A percentile compares a stretch with the other conserved stretches of the same genome.
Evolutionary conservation across 2,797 vertebrate genomes (phyloP).

Genomic region (Caiman crocodilus): DNA sequence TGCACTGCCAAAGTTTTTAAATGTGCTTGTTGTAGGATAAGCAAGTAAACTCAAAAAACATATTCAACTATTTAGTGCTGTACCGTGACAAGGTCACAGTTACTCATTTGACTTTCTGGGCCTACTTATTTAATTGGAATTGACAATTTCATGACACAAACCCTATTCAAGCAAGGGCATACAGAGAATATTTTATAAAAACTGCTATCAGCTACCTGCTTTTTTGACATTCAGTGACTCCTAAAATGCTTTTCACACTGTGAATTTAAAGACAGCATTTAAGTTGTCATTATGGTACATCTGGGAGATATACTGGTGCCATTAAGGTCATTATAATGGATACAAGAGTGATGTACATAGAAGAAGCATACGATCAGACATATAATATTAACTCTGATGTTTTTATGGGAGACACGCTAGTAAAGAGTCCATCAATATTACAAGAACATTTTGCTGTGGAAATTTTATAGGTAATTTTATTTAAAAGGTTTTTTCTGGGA

Average conservation of each 20-base stretch:
- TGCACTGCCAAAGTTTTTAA: not conserved
- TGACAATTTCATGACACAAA: not conserved
- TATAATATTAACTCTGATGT: constrained; percentile 41
- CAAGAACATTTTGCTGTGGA: constrained; percentile 32
- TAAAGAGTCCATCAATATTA: constrained; percentile 63
- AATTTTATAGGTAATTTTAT: constrained; percentile 55
- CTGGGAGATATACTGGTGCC: constrained; percentile 55
- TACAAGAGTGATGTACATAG: constrained; percentile 46
- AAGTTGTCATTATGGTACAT: constrained; percentile 69
- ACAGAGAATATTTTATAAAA: constrained; percentile 3
- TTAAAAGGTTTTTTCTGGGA: constrained; percentile 15
- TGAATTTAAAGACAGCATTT: constrained; percentile 68
- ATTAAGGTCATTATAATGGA: constrained; percentile 66
- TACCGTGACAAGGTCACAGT: not conserved
- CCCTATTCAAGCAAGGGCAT: constrained; percentile 18
- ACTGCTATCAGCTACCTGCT: constrained; percentile 3
- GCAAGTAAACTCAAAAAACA: not conserved
- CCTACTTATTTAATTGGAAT: constrained; percentile 28
- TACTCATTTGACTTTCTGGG: not conserved
- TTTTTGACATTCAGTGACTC: not conserved
- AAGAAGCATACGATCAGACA: constrained; percentile 35
- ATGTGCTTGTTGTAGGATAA: not conserved
- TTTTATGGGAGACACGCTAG: constrained; percentile 57
- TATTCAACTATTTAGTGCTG: not conserved
- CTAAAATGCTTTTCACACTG: constrained; percentile 67